Evolutionary conservation across 2,113 vertebrate species (phyloP), one percentile per base, ranked within the genome.

Genomic region (Pollachius pollachius): DNA sequence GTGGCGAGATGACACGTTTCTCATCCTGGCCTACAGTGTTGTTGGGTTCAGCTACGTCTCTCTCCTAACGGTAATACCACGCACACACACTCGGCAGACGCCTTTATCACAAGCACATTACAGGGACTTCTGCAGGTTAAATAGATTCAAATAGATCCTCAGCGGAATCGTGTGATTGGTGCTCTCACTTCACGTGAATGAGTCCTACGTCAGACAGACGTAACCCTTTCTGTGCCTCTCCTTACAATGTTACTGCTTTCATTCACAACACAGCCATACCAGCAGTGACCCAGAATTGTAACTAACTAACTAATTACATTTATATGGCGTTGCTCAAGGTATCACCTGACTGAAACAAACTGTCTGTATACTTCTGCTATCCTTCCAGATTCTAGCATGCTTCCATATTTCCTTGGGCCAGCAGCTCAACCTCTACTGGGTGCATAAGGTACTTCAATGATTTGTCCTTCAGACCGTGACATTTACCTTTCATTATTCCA

Each of bases 371-470:
- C 6, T 34, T 34, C 4, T 59, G 1, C n/a, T 48, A 54, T 34
- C 60, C 19, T 82, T 74, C 15, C 85, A 99, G 97, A 92, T 97
- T 72, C 89, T 99, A 85, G 96, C 96, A 8, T 90, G 97, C 68
- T 98, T 96, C 81, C 97, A 99, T 78, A 92, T 99, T 7, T 92
- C 94, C 0, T 90, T 98, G 88, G 96, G 97, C 30, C 97, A 98
- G 80, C 97, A 99, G 85, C 90, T 99, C 84, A 96, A 97, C 77
- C 90, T 99, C n/a, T 94, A 95, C 90, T 99, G 97, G 97, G 90
- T 97, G 73, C 97, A 99, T 91, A 99, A 99, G 96, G 97, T 99
- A 87, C 82, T 27, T 3, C 1, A 27, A n/a, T 19, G 27, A 21
- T 18, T n/a, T 41, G 11, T 21, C 68, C 57, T 8, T 19, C 16